A percentile compares a stretch with the other conserved stretches of the same genome.
These are phyloP conservation scores for Rhipidura dahli DNA, from an alignment of 2,113 vertebrate species.

Conservation along the genomic window DNA sequence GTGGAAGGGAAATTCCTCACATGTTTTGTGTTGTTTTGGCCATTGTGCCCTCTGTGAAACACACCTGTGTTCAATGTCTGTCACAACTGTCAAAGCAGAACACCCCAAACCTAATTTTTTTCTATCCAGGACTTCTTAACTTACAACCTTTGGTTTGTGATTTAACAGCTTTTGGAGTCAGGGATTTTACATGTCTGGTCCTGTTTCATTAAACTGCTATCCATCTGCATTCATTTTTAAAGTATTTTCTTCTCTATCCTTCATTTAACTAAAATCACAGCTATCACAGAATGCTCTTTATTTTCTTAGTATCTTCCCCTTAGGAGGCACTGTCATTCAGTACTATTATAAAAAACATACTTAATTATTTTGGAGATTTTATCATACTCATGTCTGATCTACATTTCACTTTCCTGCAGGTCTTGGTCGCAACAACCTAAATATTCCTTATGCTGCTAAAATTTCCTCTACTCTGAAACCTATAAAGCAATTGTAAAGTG, in stretches of 20 bases:
- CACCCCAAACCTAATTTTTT: background rate
- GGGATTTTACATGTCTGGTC: background rate
- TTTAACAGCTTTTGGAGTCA: background rate
- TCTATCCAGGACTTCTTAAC: background rate
- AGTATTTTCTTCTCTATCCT: background rate
- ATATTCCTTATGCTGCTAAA: background rate
- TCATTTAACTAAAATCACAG: background rate
- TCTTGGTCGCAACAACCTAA: background rate
- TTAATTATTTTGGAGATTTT: background rate
- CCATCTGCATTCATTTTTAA: background rate
- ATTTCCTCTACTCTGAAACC: background rate
- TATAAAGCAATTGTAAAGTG: background rate
- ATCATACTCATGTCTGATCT: background rate
- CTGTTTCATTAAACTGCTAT: background rate
- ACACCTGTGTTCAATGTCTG: constrained; percentile 59
- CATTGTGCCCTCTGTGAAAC: background rate
- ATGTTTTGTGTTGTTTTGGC: background rate
- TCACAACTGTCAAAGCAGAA: constrained; percentile 68
- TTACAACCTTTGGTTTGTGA: background rate
- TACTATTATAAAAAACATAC: background rate
- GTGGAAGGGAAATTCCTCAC: background rate
- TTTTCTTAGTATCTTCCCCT: background rate
- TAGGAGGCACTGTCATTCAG: background rate
- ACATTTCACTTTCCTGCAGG: background rate
- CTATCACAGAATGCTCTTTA: background rate